phyloP scores from a whole-genome alignment of 2,797 vertebrate species.

The Hippopotamyrus pictus region DNA sequence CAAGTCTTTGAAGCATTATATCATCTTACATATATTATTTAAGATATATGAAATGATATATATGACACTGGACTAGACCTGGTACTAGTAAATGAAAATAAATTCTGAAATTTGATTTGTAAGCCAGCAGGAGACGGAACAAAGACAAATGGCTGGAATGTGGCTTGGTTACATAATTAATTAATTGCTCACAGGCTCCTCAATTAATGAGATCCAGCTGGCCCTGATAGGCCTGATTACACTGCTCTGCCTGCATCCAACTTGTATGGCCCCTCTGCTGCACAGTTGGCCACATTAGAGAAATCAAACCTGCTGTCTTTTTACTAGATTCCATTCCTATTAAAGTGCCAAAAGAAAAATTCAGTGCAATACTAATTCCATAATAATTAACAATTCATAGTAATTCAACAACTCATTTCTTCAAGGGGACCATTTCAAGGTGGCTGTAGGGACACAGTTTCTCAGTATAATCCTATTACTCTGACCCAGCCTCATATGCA shows the following conservation, averaged over 20 bases:
- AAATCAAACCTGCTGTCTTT: background rate
- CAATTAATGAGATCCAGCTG: background rate
- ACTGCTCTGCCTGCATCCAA: background rate
- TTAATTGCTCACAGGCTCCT: background rate
- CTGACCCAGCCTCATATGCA: background rate
- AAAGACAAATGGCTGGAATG: background rate
- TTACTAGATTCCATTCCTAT: background rate
- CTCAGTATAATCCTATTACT: background rate
- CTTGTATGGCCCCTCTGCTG: background rate
- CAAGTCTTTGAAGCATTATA: background rate
- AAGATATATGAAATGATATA: background rate
- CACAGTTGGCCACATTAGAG: background rate
- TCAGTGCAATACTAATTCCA: background rate
- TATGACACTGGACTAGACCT: background rate
- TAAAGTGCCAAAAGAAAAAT: background rate
- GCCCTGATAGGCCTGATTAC: background rate
- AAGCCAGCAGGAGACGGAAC: background rate
- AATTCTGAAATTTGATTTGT: slow-evolving; percentile 4
- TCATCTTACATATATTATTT: background rate
- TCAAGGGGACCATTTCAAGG: background rate
- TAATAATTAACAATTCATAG: background rate
- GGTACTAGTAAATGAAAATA: background rate
- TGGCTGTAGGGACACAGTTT: background rate
- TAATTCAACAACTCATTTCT: background rate
- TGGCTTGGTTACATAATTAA: slow-evolving; percentile 1